These are phyloP conservation scores for Melanotaenia boesemani DNA, from an alignment of 2,797 vertebrate species.

Conservation along the genomic window DNA sequence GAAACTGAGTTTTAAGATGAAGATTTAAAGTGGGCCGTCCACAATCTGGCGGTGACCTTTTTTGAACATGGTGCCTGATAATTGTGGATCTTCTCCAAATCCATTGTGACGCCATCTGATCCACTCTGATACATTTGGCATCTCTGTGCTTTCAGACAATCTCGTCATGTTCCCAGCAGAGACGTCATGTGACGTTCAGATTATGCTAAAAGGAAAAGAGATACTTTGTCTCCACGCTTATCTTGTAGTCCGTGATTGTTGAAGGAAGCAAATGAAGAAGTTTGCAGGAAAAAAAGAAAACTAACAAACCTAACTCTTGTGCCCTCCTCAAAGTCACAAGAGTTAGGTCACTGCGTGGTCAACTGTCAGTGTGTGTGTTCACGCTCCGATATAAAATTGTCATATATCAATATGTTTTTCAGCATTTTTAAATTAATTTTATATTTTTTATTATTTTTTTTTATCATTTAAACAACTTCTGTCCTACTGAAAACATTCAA, in stretches of 20 bases:
- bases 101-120: slow-evolving; percentile 36
- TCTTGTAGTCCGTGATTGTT: slow-evolving; percentile 1
- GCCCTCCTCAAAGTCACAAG: no score
- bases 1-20: background rate
- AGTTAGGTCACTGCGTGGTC: no score
- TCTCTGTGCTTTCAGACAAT: slow-evolving; percentile 34
- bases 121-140: slow-evolving; percentile 21
- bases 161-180: slow-evolving; percentile 23
- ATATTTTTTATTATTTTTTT: no score
- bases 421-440: no score
- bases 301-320: no score
- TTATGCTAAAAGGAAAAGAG: slow-evolving; percentile 15
- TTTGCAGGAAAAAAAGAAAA: background rate
- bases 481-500: no score
- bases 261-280: background rate
- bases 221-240: slow-evolving; percentile 12
- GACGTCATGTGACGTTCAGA: slow-evolving; percentile 21
- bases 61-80: slow-evolving; percentile 31
- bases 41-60: slow-evolving; percentile 24
- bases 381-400: no score
- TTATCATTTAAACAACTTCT: no score
- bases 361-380: no score
- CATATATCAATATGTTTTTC: no score
- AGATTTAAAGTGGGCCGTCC: slow-evolving; percentile 2
- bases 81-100: slow-evolving; percentile 36